These are phyloP conservation scores for Teleogryllus oceanicus DNA, from an alignment of 2,888 invertebrate genomes.

Conservation along the genomic window DNA sequence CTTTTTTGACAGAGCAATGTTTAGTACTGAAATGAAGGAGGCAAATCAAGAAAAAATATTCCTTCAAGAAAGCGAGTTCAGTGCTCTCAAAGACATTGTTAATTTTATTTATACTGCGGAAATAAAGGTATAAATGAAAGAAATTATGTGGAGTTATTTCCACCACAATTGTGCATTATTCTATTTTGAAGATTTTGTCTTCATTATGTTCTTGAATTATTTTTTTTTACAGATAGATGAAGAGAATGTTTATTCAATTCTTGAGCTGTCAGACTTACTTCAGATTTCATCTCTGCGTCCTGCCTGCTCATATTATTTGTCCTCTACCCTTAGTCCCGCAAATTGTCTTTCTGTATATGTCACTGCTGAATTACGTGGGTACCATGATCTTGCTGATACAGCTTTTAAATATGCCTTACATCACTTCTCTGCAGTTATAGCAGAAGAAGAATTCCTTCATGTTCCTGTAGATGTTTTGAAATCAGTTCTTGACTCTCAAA, in stretches of 20 bases:
- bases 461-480: constrained; percentile 39
- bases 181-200: neutral
- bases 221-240: constrained; percentile 40
- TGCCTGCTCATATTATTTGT: constrained; percentile 42
- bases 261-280: constrained; percentile 42
- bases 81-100: constrained; percentile 40
- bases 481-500: constrained; percentile 40
- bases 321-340: constrained; percentile 40
- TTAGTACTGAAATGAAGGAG: constrained; percentile 42
- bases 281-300: constrained; percentile 42
- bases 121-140: constrained; percentile 33
- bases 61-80: constrained; percentile 41
- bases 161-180: neutral
- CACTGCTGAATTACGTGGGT: constrained; percentile 40
- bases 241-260: constrained; percentile 41
- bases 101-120: constrained; percentile 43
- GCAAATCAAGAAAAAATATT: constrained; percentile 41
- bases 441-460: constrained; percentile 42
- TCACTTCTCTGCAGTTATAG: constrained; percentile 42
- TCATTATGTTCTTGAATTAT: neutral
- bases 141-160: neutral
- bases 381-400: constrained; percentile 41
- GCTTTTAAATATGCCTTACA: constrained; percentile 41
- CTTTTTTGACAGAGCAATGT: constrained; percentile 41
- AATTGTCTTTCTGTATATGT: constrained; percentile 42